Base-by-base conservation (phyloP, 1,140 invertebrate species). In the Anoplophora glabripennis region DNA sequence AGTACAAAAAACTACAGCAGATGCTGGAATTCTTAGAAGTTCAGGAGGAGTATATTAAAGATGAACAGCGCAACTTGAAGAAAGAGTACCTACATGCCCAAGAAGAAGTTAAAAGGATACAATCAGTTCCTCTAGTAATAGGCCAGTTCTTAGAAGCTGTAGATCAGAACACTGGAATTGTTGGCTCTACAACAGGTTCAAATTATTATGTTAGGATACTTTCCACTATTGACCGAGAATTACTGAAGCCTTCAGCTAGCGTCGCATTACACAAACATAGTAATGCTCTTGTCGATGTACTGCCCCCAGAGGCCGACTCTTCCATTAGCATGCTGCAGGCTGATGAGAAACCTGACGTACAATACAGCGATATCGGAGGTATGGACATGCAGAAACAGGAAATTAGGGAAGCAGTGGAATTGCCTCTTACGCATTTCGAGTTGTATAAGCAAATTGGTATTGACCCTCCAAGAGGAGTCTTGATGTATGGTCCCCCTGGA, bases 361-460 rank as follows among this genome's bases (percentile, higher is more conserved):
- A 87, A 45, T 99, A 99, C 75, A 86, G 90, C 17, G 97, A 99
- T 72, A 99, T 99, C 78, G 98, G 98, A 78, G 98, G 98, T 40
- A 94, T 99, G 89, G 96, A 99, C 74, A 98, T 98, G 83, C 97
- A 99, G 76, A 99, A 99, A 69, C 97, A 99, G 76, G 97, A 99
- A 79, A 98, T 99, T 59, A 80, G 96, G 48, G 98, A 99, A 81
- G 97, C 97, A 45, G 97, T 99, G 0, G 97, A 99, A 76, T 77
- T 99, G 54, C 97, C 98, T 3, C 78, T 99, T 1, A 99, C 96
- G 44, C 96, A 99, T 76, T 98, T 98, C 74, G 96, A 99, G 78
- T 79, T 99, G n/a, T 99, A 99, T 76, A 93, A 99, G 77, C 97
- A 99, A 79, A 99, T 99, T 76, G 83, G 94, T 76, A 96, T 95